Evolutionary conservation across 1,140 invertebrate species (phyloP).

Genomic region (Drosophila novamexicana): DNA sequence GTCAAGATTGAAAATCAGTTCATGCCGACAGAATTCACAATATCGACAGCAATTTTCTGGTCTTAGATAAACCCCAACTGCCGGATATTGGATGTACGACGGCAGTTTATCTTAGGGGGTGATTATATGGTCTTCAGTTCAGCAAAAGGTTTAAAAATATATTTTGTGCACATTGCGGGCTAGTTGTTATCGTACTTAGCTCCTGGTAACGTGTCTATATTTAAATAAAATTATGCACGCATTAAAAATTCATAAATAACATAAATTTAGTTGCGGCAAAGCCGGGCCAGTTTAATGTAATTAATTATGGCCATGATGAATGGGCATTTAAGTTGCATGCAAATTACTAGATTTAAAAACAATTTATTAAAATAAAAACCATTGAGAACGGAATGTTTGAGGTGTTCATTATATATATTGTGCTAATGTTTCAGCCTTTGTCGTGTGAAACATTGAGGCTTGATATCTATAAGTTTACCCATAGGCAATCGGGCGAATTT

Average conservation of each 20-base stretch:
- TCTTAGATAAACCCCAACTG: background rate
- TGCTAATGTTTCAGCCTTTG: constrained; percentile 3
- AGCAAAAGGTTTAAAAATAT: background rate
- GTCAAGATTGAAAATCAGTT: no score
- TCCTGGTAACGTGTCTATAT: constrained; percentile 26
- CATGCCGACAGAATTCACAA: no score
- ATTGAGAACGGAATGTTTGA: background rate
- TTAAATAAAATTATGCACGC: constrained; percentile 38
- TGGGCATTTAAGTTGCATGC: constrained; percentile 72
- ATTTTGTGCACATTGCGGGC: background rate
- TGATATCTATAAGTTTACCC: constrained; percentile 42
- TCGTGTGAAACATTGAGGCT: background rate
- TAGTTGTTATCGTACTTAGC: constrained; percentile 2
- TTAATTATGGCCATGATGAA: constrained; percentile 52
- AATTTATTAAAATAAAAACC: constrained; percentile 47
- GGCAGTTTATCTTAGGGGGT: background rate
- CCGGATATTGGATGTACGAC: background rate
- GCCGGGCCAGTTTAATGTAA: constrained; percentile 10
- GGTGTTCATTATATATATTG: constrained; percentile 20
- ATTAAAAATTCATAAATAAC: constrained; percentile 71
- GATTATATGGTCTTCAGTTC: background rate
- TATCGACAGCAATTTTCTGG: background rate
- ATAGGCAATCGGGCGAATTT: constrained; percentile 33
- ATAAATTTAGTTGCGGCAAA: constrained; percentile 31
- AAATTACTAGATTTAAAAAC: constrained; percentile 74